phyloP scores from a whole-genome alignment of 2,797 vertebrate genomes.

The Esox masquinongy region DNA sequence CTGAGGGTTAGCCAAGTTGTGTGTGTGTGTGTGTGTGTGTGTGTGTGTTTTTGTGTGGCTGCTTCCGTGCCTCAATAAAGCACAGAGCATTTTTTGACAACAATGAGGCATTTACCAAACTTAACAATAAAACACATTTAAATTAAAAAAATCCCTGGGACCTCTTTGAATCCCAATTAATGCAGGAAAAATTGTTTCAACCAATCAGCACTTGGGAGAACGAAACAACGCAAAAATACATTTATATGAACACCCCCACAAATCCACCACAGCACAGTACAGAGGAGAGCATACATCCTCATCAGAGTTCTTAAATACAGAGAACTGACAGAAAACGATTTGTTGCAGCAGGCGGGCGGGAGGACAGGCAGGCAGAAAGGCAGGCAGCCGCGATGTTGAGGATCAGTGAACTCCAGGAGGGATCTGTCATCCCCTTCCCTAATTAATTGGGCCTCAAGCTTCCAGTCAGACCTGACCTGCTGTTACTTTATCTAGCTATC shows the following conservation, averaged over 20 bases:
- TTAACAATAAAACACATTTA: no score
- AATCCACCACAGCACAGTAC: background rate
- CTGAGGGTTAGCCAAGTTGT: no score
- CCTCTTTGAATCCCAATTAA: background rate
- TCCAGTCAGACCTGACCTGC: background rate
- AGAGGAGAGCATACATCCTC: background rate
- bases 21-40: no score
- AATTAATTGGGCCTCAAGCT: background rate
- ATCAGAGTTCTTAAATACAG: background rate
- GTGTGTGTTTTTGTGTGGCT: no score
- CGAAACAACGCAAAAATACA: background rate
- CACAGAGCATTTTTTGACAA: background rate
- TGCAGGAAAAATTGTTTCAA: background rate
- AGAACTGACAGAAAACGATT: slow-evolving; percentile 2
- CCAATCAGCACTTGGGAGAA: background rate
- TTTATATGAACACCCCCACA: background rate
- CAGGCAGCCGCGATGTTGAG: background rate
- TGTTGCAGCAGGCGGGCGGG: background rate
- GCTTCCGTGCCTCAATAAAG: no score
- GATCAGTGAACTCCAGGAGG: slow-evolving; percentile 16
- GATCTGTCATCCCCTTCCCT: background rate
- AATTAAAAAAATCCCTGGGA: background rate
- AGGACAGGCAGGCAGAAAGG: no score
- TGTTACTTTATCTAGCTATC: background rate
- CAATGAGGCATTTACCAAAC: no score